These are phyloP conservation scores for Pandemis cinnamomeana DNA, from an alignment of 2,888 invertebrate genomes.

Conservation along the genomic window DNA sequence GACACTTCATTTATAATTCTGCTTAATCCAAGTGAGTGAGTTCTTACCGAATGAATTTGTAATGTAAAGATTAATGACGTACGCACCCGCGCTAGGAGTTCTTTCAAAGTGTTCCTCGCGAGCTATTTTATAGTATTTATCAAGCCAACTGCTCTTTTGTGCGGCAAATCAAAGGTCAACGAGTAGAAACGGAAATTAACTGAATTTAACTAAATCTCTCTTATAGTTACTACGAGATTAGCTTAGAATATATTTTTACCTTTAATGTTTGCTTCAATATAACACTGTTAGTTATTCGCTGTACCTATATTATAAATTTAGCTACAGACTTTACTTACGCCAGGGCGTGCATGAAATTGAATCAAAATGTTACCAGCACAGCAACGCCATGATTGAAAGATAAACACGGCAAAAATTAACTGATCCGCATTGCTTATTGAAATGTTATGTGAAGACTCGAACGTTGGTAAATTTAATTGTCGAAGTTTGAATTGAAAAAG, in stretches of 20 bases:
- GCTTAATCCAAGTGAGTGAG: slow-evolving; percentile 82
- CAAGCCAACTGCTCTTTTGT: slow-evolving; percentile 58
- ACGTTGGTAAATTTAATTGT: slow-evolving; percentile 78
- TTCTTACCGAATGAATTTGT: slow-evolving; percentile 83
- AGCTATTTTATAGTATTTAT: slow-evolving; percentile 67
- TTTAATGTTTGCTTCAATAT: not conserved
- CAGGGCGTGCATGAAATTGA: not conserved
- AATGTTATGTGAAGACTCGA: slow-evolving; percentile 74
- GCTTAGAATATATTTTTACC: not conserved
- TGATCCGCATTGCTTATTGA: slow-evolving; percentile 70
- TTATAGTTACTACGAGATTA: not conserved
- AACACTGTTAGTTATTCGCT: too few relatives aligned
- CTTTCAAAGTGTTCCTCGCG: slow-evolving; percentile 56
- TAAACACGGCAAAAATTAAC: slow-evolving; percentile 54
- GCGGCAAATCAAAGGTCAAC: slow-evolving; percentile 44
- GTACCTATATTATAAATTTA: not conserved
- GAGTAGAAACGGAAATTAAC: slow-evolving; percentile 31
- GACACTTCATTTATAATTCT: slow-evolving; percentile 83
- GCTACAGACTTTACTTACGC: not conserved
- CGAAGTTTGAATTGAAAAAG: slow-evolving; percentile 83
- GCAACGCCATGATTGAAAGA: slow-evolving; percentile 47
- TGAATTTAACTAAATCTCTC: not conserved
- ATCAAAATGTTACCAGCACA: slow-evolving; percentile 23
- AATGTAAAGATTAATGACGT: slow-evolving; percentile 82
- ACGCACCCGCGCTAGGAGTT: slow-evolving; percentile 56